phyloP scores from a whole-genome alignment of 2,888 invertebrate species.

The Andrena trimmerana region DNA sequence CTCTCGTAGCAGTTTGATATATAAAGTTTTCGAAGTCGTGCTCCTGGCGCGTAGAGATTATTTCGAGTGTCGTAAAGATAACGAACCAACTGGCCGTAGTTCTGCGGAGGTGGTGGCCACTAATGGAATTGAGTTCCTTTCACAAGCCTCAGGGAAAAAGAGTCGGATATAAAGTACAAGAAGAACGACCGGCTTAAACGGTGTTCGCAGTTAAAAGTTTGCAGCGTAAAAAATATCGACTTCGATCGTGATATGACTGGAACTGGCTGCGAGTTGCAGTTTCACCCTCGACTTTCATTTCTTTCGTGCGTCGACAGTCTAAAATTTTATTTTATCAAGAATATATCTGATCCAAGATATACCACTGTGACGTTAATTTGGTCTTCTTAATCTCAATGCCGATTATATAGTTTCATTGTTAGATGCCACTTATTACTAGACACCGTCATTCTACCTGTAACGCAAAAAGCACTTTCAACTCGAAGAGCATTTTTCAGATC shows the following conservation, averaged over 20 bases:
- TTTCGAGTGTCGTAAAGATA: conserved; percentile 46
- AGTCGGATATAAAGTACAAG: conserved; percentile 11
- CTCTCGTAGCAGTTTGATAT: background rate
- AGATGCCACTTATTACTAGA: background rate
- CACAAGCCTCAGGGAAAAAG: background rate
- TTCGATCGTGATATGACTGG: conserved; percentile 11
- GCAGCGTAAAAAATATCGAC: conserved; percentile 41
- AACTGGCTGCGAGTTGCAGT: conserved; percentile 12
- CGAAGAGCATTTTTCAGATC: background rate
- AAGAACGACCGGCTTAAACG: conserved; percentile 27
- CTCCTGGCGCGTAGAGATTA: conserved; percentile 10
- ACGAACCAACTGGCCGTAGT: conserved; percentile 1
- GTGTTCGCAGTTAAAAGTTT: conserved; percentile 40
- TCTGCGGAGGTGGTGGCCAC: conserved; percentile 1
- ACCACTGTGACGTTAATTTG: background rate
- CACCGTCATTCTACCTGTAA: background rate
- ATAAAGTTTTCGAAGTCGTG: background rate
- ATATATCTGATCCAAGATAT: too few species aligned
- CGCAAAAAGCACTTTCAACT: background rate
- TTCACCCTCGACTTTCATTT: background rate
- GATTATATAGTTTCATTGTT: background rate
- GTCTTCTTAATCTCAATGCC: background rate
- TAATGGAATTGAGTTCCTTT: conserved; percentile 48
- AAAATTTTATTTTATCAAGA: too few species aligned
- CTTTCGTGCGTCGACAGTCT: background rate